A percentile compares a stretch with the other conserved stretches of the same genome.
These are phyloP conservation scores for Temnothorax nylanderi DNA, from an alignment of 1,140 invertebrate species.

Conservation along the genomic window DNA sequence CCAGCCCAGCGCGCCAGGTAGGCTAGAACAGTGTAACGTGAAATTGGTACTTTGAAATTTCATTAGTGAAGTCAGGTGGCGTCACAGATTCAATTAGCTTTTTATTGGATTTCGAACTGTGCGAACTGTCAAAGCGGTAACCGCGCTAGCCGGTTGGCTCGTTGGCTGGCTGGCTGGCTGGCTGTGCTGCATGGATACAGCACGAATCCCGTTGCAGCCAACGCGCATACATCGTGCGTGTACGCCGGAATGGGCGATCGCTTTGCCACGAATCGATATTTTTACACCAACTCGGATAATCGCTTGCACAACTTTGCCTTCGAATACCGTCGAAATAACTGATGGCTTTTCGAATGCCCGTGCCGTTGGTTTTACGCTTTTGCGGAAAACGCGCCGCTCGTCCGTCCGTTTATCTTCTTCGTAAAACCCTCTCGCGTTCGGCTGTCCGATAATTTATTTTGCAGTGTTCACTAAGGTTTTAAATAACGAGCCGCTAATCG, in stretches of 20 bases:
- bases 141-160: slow-evolving; percentile 49
- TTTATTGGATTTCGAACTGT: slow-evolving; percentile 85
- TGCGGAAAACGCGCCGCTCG: slow-evolving; percentile 15
- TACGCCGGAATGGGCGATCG: slow-evolving; percentile 39
- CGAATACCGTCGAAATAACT: slow-evolving; percentile 58
- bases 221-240: slow-evolving; percentile 17
- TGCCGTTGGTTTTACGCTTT: slow-evolving; percentile 39
- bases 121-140: slow-evolving; percentile 84
- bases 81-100: slow-evolving; percentile 86
- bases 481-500: slow-evolving; percentile 4
- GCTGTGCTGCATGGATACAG: slow-evolving; percentile 29
- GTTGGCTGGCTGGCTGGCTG: slow-evolving; percentile 28
- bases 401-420: slow-evolving; percentile 13
- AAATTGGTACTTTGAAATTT: slow-evolving; percentile 86
- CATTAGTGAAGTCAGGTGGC: slow-evolving; percentile 86
- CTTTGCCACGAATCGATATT: slow-evolving; percentile 57
- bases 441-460: slow-evolving; percentile 2
- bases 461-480: background rate
- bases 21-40: slow-evolving; percentile 81
- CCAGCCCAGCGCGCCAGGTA: slow-evolving; percentile 67
- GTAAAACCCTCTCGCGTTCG: background rate
- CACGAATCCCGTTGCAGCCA: slow-evolving; percentile 13
- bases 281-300: slow-evolving; percentile 59
- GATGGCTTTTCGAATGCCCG: slow-evolving; percentile 49
- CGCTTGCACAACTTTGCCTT: slow-evolving; percentile 53